A percentile compares a stretch with the other conserved stretches of the same genome.
Evolutionary conservation across 2,797 vertebrate genomes (phyloP).

Genomic region (Chaenodraco wilsoni): DNA sequence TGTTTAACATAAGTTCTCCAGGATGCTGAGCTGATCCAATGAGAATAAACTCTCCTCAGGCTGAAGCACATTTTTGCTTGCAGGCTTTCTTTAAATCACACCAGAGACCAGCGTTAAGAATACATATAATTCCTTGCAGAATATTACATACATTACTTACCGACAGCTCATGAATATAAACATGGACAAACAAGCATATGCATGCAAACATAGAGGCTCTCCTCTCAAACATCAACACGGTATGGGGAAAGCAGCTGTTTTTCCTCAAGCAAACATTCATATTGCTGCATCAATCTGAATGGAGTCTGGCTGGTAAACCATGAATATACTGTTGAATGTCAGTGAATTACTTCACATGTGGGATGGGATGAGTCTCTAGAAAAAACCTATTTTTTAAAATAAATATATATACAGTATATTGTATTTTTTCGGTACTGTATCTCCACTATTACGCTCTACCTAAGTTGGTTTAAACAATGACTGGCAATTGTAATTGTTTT

Average conservation of each 20-base stretch:
- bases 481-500: no score
- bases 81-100: conserved; percentile 14
- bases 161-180: conserved; percentile 38
- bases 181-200: conserved; percentile 31
- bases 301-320: conserved; percentile 11
- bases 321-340: background rate
- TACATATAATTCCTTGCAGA: background rate
- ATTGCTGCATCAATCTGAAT: conserved; percentile 16
- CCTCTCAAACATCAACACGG: conserved; percentile 3
- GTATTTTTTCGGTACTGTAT: no score
- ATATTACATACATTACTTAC: conserved; percentile 37
- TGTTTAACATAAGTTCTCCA: conserved; percentile 1
- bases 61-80: conserved; percentile 14
- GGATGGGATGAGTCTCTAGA: no score
- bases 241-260: conserved; percentile 26
- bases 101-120: conserved; percentile 8
- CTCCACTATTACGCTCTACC: no score
- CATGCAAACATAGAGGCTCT: conserved; percentile 8
- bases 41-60: conserved; percentile 38
- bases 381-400: no score
- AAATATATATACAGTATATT: no score
- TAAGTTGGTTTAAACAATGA: no score
- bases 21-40: conserved; percentile 37
- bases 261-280: conserved; percentile 27
- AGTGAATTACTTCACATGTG: no score